Evolutionary conservation across 2,113 vertebrate genomes (phyloP).

Genomic region (Melanerpes formicivorus): DNA sequence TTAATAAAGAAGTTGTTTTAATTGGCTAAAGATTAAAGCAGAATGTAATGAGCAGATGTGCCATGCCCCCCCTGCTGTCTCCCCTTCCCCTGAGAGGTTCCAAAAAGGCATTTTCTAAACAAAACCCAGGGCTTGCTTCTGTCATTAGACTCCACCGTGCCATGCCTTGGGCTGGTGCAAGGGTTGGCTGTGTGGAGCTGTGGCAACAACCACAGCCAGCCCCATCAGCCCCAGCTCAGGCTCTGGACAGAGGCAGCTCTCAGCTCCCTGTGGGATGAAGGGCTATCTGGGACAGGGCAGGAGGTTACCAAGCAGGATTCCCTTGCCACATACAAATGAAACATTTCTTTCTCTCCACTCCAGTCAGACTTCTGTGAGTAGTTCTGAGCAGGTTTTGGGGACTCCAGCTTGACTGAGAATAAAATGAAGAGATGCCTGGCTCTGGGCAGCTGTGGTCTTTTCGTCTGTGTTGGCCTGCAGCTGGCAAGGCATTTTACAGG

Average conservation of each 20-base stretch:
- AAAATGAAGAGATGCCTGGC: background rate
- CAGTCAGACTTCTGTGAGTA: background rate
- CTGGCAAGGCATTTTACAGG: background rate
- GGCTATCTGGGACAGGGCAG: background rate
- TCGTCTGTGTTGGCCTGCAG: background rate
- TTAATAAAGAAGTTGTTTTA: background rate
- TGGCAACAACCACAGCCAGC: no score
- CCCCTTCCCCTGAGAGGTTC: background rate
- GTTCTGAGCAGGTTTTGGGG: background rate
- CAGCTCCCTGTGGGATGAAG: background rate
- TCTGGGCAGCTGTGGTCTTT: conserved; percentile 10
- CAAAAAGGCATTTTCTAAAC: background rate
- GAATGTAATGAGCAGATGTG: background rate
- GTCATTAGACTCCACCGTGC: background rate
- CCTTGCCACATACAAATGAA: background rate
- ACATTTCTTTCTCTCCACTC: background rate
- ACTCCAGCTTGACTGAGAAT: background rate
- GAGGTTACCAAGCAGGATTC: background rate
- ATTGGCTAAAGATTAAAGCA: background rate
- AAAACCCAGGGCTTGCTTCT: background rate
- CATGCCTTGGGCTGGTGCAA: background rate
- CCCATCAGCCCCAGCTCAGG: no score
- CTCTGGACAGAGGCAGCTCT: background rate
- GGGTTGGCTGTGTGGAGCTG: no score
- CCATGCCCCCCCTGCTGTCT: background rate